Evolutionary conservation across 2,888 invertebrate species (phyloP), one percentile per base, ranked within the genome.

Genomic region (Galerucella nymphaeae): DNA sequence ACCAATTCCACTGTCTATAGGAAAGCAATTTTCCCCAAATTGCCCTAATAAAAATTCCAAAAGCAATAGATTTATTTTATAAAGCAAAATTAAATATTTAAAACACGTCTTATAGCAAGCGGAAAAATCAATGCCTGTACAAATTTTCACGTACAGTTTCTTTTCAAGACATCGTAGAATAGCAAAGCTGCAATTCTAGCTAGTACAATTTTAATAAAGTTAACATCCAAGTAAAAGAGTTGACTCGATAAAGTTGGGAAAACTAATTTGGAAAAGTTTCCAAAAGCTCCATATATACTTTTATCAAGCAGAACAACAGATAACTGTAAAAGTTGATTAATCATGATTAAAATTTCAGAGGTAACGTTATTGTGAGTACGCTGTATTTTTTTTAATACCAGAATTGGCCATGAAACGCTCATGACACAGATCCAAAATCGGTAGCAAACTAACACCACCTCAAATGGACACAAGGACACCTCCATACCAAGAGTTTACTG

Each of bases 171-270:
- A 9, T 53, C 18, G 16, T 53, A 53, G 16, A 23, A 58, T 61
- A 48, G 61, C 30, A 62, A 38, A 41, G 14, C 50, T 53, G 68
- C 68, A 68, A 30, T 68, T 30, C 67, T 59, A 9, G 53, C 61
- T 53, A 42, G 30, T 68, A 20, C 59, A 68, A 61, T 62, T 68
- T 68, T 61, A 68, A 68, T 68, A 50, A 18, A 68, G 48, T 53
- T 68, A 67, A 67, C 68, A 61, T 68, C 68, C 62, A 68, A 53
- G n/a, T 61, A 61, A 68, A 38, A 50, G 61, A 68, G 61, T 68
- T 68, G 38, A 50, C 42, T 61, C 23, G 11, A 42, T 57, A 57
- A 66, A 57, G 55, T 66, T 66, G 9, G 18, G 38, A 57, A 57
- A 66, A 55, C 55, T 66, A 57, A 55, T 16, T 13, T 20, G 13